Percentiles rank a stretch among this genome's conserved stretches.
Conservation (phyloP, 2,113 vertebrate genomes). For the Argyrosomus japonicus region DNA sequence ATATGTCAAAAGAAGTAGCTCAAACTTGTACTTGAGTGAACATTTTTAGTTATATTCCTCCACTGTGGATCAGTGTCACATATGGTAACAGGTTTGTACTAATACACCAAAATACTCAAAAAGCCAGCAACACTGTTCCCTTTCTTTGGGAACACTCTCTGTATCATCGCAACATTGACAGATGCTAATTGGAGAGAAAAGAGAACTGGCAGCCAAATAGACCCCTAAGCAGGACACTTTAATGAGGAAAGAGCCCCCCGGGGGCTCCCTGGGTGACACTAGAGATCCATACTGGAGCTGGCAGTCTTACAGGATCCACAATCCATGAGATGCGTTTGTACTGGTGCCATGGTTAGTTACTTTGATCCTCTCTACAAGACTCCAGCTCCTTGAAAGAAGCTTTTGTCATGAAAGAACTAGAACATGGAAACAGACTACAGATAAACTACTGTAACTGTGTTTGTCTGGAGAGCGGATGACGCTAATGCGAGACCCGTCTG, state of each 20-base stretch:
- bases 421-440: conserved; percentile 23
- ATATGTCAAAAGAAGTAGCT: not conserved
- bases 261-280: conserved; percentile 39
- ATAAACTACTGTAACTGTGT: conserved; percentile 22
- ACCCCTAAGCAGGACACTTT: conserved; percentile 43
- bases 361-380: conserved; percentile 42
- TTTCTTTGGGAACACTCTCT: not conserved
- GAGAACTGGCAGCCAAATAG: conserved; percentile 46
- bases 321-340: conserved; percentile 39
- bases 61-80: not conserved
- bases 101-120: not conserved
- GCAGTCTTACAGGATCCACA: conserved; percentile 34
- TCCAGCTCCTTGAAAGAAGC: conserved; percentile 8
- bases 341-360: conserved; percentile 33
- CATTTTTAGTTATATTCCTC: not conserved
- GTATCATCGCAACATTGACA: conserved; percentile 13
- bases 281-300: conserved; percentile 50
- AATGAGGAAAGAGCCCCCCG: conserved; percentile 49
- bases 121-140: not conserved
- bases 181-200: conserved; percentile 30
- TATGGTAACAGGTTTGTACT: not conserved
- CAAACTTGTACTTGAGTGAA: not conserved
- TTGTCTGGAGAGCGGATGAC: conserved; percentile 26
- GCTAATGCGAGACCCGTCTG: not conserved
- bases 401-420: conserved; percentile 29